phyloP scores from a whole-genome alignment of 2,113 vertebrate species.

The Castor canadensis region DNA sequence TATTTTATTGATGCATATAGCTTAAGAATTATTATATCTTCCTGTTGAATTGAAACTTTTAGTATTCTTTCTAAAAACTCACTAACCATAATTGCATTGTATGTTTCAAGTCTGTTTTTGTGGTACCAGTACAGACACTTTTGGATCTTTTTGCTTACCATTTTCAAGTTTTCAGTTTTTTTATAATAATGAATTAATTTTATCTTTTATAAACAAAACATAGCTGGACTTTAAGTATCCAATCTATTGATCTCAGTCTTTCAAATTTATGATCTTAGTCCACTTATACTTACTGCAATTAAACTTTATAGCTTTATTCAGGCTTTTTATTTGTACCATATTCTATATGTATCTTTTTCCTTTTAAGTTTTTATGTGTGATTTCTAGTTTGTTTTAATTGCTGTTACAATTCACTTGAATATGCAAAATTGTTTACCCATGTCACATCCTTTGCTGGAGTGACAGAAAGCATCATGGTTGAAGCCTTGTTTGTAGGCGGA shows the following conservation, averaged over 20 bases:
- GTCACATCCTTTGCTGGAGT: not conserved
- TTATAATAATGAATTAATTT: not conserved
- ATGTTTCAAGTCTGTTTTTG: not conserved
- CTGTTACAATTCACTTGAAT: not conserved
- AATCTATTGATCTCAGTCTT: not conserved
- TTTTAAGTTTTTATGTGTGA: not conserved
- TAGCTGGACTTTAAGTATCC: not conserved
- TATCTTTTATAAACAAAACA: not conserved
- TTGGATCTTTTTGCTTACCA: not conserved
- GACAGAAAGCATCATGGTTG: not conserved
- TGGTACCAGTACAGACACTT: not conserved
- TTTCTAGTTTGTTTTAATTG: not conserved
- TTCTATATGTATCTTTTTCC: not conserved
- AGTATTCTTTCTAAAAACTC: not conserved
- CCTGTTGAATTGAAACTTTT: not conserved
- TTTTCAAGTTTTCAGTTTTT: not conserved
- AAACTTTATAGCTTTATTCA: not conserved
- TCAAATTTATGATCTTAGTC: not conserved
- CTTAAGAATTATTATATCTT: not conserved
- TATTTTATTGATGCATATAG: not conserved
- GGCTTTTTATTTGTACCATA: not conserved
- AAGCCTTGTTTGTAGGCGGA: not conserved
- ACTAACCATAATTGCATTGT: not conserved
- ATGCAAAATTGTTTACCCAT: not conserved
- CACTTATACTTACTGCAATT: slow-evolving; percentile 33